Percentiles rank a stretch among this genome's conserved stretches.
Conservation (phyloP, 1,140 invertebrate species). For the Drosophila equinoxialis region DNA sequence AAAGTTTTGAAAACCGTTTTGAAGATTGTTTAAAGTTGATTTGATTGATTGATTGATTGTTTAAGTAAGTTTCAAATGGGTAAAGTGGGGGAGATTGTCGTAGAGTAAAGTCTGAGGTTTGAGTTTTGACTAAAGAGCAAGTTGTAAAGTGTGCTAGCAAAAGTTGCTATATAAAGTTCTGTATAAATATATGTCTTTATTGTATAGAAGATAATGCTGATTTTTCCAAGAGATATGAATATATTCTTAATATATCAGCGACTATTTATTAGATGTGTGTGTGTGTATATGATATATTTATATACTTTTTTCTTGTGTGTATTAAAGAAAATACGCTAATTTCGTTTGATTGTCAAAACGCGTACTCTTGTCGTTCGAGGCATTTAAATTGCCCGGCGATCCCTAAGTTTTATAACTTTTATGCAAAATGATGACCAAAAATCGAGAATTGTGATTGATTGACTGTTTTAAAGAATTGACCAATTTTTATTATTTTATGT, state of each 20-base stretch:
- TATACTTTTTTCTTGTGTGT: conserved; percentile 38
- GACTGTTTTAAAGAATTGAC: conserved; percentile 13
- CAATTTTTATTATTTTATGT: neutral
- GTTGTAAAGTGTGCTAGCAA: conserved; percentile 64
- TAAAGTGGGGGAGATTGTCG: conserved; percentile 66
- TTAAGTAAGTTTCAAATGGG: conserved; percentile 55
- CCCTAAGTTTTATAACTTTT: conserved; percentile 30
- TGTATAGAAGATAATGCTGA: conserved; percentile 36
- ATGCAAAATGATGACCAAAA: conserved; percentile 32
- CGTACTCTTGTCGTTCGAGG: conserved; percentile 78
- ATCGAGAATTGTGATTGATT: conserved; percentile 13
- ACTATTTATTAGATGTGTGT: conserved; percentile 26
- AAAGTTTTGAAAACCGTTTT: conserved; percentile 74
- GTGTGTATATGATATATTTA: conserved; percentile 25
- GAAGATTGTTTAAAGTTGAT: conserved; percentile 66
- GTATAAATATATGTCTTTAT: conserved; percentile 63
- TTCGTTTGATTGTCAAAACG: conserved; percentile 83
- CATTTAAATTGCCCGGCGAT: conserved; percentile 62
- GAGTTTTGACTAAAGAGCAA: conserved; percentile 31
- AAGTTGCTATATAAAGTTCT: conserved; percentile 64
- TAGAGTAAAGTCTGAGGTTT: conserved; percentile 68
- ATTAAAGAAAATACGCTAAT: conserved; percentile 67
- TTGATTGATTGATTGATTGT: conserved; percentile 67
- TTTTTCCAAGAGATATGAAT: conserved; percentile 26
- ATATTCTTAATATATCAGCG: conserved; percentile 34